These are phyloP conservation scores for Cryptomyrus ogoouensis DNA, from an alignment of 2,113 vertebrate species.

Conservation along the genomic window DNA sequence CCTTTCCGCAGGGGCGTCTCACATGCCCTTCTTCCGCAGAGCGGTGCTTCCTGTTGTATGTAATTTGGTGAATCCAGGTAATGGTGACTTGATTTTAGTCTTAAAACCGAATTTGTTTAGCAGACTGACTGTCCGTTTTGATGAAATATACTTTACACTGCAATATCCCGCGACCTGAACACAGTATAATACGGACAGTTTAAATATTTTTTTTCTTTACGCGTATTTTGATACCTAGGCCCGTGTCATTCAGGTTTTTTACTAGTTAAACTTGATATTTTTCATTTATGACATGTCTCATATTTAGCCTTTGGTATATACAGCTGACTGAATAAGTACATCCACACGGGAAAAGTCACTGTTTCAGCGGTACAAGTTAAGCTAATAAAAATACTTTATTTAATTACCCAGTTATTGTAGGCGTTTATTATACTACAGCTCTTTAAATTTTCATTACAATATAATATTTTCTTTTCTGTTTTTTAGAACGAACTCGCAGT, in stretches of 20 bases:
- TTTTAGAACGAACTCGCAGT: background rate
- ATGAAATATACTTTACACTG: background rate
- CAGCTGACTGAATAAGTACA: background rate
- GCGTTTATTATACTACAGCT: background rate
- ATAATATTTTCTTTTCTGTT: background rate
- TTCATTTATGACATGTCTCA: background rate
- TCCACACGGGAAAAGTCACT: background rate
- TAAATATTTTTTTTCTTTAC: background rate
- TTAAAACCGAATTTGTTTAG: too few relatives aligned
- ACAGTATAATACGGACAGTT: background rate
- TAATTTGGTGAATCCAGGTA: background rate
- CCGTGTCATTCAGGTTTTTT: background rate
- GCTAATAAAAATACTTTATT: background rate
- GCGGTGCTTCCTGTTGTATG: background rate
- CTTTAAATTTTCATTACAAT: background rate
- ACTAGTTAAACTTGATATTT: background rate
- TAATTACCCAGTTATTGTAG: background rate
- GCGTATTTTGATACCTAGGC: background rate
- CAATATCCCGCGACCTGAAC: background rate
- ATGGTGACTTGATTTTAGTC: background rate
- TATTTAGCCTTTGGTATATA: background rate
- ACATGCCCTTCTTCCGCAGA: conserved; percentile 38
- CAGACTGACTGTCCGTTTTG: background rate
- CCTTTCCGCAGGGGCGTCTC: background rate
- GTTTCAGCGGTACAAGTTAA: background rate